phyloP scores from a whole-genome alignment of 23 tunicate species.

The Halocynthia aurantium region DNA sequence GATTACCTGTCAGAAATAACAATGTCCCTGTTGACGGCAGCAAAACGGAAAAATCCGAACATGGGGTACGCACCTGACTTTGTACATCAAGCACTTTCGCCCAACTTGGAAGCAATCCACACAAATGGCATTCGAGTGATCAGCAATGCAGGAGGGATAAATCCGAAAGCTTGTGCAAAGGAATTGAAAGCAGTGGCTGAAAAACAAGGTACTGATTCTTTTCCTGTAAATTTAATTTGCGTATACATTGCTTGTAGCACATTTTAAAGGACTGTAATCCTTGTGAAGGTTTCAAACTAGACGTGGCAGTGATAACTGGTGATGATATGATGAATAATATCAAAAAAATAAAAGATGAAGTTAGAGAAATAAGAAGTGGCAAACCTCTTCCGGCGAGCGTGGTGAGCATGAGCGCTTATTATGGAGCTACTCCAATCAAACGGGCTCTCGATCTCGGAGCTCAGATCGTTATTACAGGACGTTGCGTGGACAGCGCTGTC shows the following conservation, averaged over 20 bases:
- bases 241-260: neutral
- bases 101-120: slow-evolving; percentile 37
- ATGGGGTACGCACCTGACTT: slow-evolving; percentile 96
- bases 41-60: slow-evolving; percentile 52
- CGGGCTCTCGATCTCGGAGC: slow-evolving; percentile 81
- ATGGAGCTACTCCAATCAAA: slow-evolving; percentile 76
- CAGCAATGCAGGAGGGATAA: slow-evolving; percentile 96
- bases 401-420: slow-evolving; percentile 95
- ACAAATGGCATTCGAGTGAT: slow-evolving; percentile 40
- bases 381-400: slow-evolving; percentile 36
- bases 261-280: too few species aligned
- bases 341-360: slow-evolving; percentile 6
- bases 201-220: slow-evolving; percentile 22
- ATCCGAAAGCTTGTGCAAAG: slow-evolving; percentile 79
- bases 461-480: slow-evolving; percentile 85
- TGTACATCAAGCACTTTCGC: slow-evolving; percentile 54
- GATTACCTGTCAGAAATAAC: slow-evolving; percentile 95
- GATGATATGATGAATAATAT: slow-evolving; percentile 58
- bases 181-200: slow-evolving; percentile 37
- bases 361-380: slow-evolving; percentile 41
- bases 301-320: slow-evolving; percentile 28
- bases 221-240: neutral
- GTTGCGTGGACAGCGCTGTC: slow-evolving; percentile 90
- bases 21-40: slow-evolving; percentile 87
- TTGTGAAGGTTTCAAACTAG: slow-evolving; percentile 2